A percentile compares a stretch with the other conserved stretches of the same genome.
Conservation (phyloP, 2,797 vertebrate species). For the Notolabrus celidotus region DNA sequence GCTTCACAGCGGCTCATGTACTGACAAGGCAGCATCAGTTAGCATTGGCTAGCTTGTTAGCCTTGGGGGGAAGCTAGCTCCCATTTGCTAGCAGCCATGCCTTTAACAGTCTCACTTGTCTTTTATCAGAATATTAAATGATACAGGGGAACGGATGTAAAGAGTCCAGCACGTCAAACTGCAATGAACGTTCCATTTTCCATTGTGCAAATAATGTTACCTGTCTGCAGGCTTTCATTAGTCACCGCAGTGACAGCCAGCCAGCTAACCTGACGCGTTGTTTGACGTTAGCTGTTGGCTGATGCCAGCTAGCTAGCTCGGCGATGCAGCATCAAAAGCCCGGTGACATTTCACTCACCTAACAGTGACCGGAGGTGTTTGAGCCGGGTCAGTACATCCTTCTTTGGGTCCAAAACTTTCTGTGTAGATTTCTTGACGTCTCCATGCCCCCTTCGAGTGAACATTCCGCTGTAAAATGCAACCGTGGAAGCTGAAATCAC, state of each 20-base stretch:
- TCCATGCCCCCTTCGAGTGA: slow-evolving; percentile 95
- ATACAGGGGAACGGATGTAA: neutral
- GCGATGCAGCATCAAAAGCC: slow-evolving; percentile 58
- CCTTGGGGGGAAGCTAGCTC: slow-evolving; percentile 61
- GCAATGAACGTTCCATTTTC: neutral
- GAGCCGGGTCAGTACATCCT: slow-evolving; percentile 95
- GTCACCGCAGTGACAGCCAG: slow-evolving; percentile 45
- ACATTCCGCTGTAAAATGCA: slow-evolving; percentile 90
- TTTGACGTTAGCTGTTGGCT: slow-evolving; percentile 64
- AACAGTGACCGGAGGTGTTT: slow-evolving; percentile 96
- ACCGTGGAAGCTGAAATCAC: slow-evolving; percentile 80
- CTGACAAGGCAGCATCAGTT: slow-evolving; percentile 58
- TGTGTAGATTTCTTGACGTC: slow-evolving; percentile 99
- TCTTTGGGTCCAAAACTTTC: slow-evolving; percentile 99
- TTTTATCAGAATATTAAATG: neutral
- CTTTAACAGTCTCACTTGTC: slow-evolving; percentile 29
- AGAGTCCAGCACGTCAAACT: neutral
- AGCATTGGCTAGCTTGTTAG: slow-evolving; percentile 71
- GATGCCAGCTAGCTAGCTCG: slow-evolving; percentile 53
- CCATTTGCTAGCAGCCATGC: slow-evolving; percentile 63
- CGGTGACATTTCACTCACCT: slow-evolving; percentile 88
- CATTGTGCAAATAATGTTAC: neutral
- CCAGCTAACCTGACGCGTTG: slow-evolving; percentile 63
- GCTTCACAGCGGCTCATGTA: slow-evolving; percentile 32
- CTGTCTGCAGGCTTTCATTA: slow-evolving; percentile 20